phyloP scores from a whole-genome alignment of 1,140 invertebrate species.

The Atta texana region DNA sequence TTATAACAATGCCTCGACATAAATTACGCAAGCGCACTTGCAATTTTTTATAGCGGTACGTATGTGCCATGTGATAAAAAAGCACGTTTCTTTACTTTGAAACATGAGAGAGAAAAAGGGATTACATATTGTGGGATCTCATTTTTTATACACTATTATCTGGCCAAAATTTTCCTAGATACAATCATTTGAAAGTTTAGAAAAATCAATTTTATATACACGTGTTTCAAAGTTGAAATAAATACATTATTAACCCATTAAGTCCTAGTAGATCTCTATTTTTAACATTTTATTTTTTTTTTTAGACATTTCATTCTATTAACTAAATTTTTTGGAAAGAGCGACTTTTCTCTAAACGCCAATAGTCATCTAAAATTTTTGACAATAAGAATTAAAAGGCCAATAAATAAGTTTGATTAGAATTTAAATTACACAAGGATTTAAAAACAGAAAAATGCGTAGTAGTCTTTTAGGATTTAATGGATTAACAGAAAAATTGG shows the following conservation, averaged over 20 bases:
- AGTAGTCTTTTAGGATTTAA: too few species aligned
- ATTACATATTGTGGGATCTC: not conserved
- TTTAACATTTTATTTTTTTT: too few species aligned
- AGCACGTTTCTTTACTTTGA: not conserved
- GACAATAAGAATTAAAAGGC: too few species aligned
- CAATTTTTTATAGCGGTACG: not conserved
- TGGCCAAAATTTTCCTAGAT: not conserved
- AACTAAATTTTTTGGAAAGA: too few species aligned
- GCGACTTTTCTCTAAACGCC: too few species aligned
- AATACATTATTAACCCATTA: not conserved
- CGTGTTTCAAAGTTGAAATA: not conserved
- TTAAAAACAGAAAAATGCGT: too few species aligned
- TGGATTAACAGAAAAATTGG: too few species aligned
- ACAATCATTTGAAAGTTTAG: not conserved
- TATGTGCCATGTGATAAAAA: constrained; percentile 36
- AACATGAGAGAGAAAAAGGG: not conserved
- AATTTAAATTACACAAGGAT: too few species aligned
- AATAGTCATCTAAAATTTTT: too few species aligned
- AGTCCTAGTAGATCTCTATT: too few species aligned
- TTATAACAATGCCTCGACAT: constrained; percentile 1
- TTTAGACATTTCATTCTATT: too few species aligned
- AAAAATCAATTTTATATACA: not conserved
- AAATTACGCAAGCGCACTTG: not conserved
- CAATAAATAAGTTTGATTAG: too few species aligned
- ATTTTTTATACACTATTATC: not conserved